phyloP scores from a whole-genome alignment of 1,140 invertebrate species.

The Drosophila subpulchrella region DNA sequence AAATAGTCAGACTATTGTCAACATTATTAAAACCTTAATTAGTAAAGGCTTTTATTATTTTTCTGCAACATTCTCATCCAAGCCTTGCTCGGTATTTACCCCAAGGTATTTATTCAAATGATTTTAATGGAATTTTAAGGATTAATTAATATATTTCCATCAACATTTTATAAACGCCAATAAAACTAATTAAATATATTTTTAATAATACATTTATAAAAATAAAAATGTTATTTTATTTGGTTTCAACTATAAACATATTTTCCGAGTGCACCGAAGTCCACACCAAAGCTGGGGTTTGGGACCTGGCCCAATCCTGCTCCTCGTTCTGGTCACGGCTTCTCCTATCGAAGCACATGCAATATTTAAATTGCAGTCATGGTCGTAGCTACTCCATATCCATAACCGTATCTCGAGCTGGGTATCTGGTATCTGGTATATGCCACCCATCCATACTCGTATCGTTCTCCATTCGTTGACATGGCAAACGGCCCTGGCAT shows the following conservation, averaged over 20 bases:
- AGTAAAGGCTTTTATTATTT: too few relatives aligned
- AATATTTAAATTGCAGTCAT: conserved; percentile 76
- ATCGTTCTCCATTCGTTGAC: conserved; percentile 52
- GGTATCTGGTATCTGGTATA: conserved; percentile 39
- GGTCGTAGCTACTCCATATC: conserved; percentile 50
- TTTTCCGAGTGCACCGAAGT: conserved; percentile 23
- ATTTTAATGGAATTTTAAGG: too few relatives aligned
- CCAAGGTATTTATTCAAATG: too few relatives aligned
- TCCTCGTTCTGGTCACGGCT: conserved; percentile 43
- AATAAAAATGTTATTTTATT: too few relatives aligned
- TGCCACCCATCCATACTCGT: conserved; percentile 11
- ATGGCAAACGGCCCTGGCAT: conserved; percentile 73
- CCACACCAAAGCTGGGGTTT: conserved; percentile 10
- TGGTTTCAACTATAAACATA: not conserved
- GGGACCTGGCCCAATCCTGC: conserved; percentile 7
- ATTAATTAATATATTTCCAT: too few relatives aligned
- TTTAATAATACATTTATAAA: too few relatives aligned
- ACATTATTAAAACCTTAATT: too few relatives aligned
- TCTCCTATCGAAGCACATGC: conserved; percentile 53
- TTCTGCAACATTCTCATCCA: too few relatives aligned
- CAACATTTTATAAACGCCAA: too few relatives aligned
- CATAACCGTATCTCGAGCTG: conserved; percentile 43
- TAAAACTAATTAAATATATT: too few relatives aligned
- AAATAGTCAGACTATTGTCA: too few relatives aligned
- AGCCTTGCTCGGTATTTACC: too few relatives aligned